Base-by-base conservation (phyloP, 2,888 invertebrate species). In the Quadroppia sp. region DNA sequence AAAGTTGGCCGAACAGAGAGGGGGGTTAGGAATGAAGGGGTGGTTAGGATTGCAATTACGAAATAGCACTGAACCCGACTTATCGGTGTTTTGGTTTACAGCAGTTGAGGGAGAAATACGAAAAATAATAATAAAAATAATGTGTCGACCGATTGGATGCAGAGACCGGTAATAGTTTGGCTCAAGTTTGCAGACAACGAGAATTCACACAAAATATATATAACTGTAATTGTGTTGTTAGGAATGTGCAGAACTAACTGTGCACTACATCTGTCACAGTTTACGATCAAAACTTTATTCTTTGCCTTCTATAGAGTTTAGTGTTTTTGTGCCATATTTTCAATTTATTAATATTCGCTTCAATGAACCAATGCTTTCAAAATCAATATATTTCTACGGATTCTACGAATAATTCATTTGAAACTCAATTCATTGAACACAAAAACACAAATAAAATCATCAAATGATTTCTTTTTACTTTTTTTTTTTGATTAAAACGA, bases 51-150 rank as follows among this genome's bases (percentile, higher is more conserved):
- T 40, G 40, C 67, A 67, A 67, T 67, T 67, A 67, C 40, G 67
- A 67, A 67, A 67, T 42, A 67, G 23, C 2, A 6, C 32, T 32
- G 61, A 32, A 13, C 53, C 53, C 30, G 42, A 67, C 67, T 67
- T 67, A 67, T 67, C 67, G 40, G 4, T 36, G 17, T 67, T 67
- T 67, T 11, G 20, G 36, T 67, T 67, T 67, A 67, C 40, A 67
- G 15, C 36, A 40, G 40, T 36, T 40, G 40, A 42, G 67, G 40
- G 67, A 67, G 67, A 67, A 67, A 17, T 36, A 3, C 23, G 20
- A 40, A 67, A 67, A 67, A 67, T 67, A 67, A 67, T 67, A 67
- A 67, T 67, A 67, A 67, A 67, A 40, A 67, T 67, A 67, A 67
- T 67, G 67, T 15, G 32, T 67, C 67, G 32, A 67, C 67, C 67